A percentile compares a stretch with the other conserved stretches of the same genome.
These are phyloP conservation scores for Cabera pusaria DNA, from an alignment of 2,888 invertebrate genomes.

Conservation along the genomic window DNA sequence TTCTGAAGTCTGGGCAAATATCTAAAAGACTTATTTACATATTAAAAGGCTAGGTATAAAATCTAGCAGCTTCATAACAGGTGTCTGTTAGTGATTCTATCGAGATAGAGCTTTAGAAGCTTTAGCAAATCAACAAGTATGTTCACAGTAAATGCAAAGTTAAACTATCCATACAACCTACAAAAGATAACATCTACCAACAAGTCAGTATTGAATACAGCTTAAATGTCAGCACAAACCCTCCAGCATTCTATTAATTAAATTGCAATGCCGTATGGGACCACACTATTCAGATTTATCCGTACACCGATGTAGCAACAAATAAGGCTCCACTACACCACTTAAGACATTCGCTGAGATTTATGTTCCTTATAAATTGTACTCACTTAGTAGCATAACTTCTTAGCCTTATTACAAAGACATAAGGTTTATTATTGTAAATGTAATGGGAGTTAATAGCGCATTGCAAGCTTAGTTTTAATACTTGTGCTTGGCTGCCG, in stretches of 20 bases:
- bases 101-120: too few relatives aligned
- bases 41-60: too few relatives aligned
- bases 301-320: conserved; percentile 44
- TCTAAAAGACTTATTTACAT: too few relatives aligned
- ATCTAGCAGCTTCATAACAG: too few relatives aligned
- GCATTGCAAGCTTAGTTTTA: conserved; percentile 50
- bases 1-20: too few relatives aligned
- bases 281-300: conserved; percentile 38
- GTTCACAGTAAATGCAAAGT: too few relatives aligned
- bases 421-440: conserved; percentile 39
- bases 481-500: conserved; percentile 57
- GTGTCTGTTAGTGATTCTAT: too few relatives aligned
- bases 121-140: too few relatives aligned
- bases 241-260: conserved; percentile 33
- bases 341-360: conserved; percentile 54
- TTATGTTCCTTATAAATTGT: conserved; percentile 46
- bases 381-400: conserved; percentile 25
- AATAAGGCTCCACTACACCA: conserved; percentile 48
- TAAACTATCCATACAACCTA: too few relatives aligned
- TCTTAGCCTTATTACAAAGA: conserved; percentile 33
- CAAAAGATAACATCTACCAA: conserved; percentile 1
- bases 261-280: conserved; percentile 32
- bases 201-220: conserved; percentile 1
- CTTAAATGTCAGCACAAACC: conserved; percentile 24
- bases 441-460: conserved; percentile 36